phyloP scores from a whole-genome alignment of 2,797 vertebrate species.

The Darevskia mixta region DNA sequence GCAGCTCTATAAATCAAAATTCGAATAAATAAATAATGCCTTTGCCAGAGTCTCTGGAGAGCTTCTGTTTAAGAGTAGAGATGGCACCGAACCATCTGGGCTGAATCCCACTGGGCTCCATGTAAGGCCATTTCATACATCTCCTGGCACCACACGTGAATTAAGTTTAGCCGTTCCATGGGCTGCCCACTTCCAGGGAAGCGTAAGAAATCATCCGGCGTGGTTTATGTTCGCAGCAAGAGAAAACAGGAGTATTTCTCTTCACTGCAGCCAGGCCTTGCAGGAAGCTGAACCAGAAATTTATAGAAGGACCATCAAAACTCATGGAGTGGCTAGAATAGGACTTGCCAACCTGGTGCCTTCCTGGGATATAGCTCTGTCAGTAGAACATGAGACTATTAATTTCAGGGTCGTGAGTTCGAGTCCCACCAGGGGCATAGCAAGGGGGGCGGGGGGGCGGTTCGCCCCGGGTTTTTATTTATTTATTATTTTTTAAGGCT shows the following conservation, averaged over 20 bases:
- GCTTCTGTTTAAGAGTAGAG: background rate
- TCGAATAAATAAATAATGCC: background rate
- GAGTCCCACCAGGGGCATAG: no score
- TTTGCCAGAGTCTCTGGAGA: background rate
- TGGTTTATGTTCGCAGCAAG: conserved; percentile 1
- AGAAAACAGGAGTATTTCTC: background rate
- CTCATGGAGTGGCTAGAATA: no score
- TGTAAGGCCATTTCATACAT: background rate
- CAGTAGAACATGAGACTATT: no score
- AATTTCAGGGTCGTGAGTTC: no score
- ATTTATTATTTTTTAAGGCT: no score
- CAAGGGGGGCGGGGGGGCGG: no score
- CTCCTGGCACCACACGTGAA: no score
- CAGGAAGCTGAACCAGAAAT: background rate
- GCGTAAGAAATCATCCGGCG: background rate
- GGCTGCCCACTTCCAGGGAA: background rate
- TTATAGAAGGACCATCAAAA: background rate
- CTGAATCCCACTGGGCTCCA: no score
- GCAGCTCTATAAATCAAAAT: background rate
- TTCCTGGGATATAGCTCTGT: no score
- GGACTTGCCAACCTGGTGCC: no score
- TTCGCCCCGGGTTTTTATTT: no score
- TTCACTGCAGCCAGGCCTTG: background rate
- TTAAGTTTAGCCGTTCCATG: background rate
- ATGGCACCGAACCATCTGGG: background rate